Conservation (phyloP, 1,140 invertebrate genomes). For the Agrypnia vestita region DNA sequence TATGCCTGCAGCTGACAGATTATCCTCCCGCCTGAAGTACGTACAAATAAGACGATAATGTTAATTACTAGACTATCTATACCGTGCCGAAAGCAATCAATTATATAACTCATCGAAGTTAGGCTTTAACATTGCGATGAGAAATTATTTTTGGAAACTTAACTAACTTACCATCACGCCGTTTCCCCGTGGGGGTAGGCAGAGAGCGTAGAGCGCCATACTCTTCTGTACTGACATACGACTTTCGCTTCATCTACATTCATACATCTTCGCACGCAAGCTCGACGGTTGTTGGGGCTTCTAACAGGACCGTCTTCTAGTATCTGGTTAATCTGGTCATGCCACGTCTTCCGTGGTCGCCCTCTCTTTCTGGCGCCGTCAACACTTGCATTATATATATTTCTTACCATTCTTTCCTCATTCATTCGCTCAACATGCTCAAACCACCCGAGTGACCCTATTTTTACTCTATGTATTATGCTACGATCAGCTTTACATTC, state of each 20-base stretch:
- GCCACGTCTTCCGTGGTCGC: not conserved
- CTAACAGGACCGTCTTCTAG: not conserved
- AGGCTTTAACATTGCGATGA: too few relatives aligned
- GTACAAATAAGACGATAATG: too few relatives aligned
- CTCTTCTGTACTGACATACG: not conserved
- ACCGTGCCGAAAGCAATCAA: not conserved
- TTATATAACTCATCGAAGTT: too few relatives aligned
- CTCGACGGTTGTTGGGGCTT: not conserved
- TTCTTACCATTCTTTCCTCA: not conserved
- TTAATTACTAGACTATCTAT: too few relatives aligned
- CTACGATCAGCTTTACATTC: not conserved
- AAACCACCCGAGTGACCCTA: not conserved
- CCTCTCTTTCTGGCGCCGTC: not conserved
- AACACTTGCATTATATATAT: not conserved
- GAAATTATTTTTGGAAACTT: too few relatives aligned
- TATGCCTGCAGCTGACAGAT: too few relatives aligned
- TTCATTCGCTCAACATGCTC: not conserved
- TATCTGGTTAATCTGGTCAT: not conserved
- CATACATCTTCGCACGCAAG: too few relatives aligned
- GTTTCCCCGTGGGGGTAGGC: not conserved
- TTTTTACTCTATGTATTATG: not conserved
- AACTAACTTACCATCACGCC: not conserved
- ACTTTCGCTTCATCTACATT: not conserved
- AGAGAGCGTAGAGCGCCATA: not conserved
- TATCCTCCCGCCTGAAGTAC: too few relatives aligned